These are phyloP conservation scores for Champsocephalus gunnari DNA, from an alignment of 2,797 vertebrate genomes.

Conservation along the genomic window DNA sequence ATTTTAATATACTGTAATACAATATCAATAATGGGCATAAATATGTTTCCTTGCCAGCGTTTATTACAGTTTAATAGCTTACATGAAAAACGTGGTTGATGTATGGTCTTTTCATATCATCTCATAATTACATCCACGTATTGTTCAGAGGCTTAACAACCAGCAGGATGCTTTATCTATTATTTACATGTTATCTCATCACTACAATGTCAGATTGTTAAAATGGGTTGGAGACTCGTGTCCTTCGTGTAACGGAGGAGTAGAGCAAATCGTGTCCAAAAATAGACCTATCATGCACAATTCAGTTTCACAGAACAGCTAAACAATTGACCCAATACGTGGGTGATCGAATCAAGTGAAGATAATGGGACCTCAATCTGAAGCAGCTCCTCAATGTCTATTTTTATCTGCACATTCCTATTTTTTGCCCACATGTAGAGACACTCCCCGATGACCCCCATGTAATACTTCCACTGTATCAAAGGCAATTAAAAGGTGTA, in stretches of 20 bases:
- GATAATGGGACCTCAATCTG: constrained; percentile 53
- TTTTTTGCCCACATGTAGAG: constrained; percentile 49
- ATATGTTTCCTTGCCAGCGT: constrained; percentile 32
- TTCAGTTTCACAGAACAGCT: constrained; percentile 53
- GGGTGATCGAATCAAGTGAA: constrained; percentile 59
- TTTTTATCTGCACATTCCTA: constrained; percentile 46
- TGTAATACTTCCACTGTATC: constrained; percentile 74
- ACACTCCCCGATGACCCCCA: constrained; percentile 36
- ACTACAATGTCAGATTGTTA: constrained; percentile 30
- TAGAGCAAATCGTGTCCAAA: constrained; percentile 24
- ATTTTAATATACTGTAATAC: constrained; percentile 47
- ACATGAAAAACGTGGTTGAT: constrained; percentile 4
- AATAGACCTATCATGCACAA: constrained; percentile 39
- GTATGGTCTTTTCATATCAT: constrained; percentile 22
- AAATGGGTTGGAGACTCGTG: constrained; percentile 19
- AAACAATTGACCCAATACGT: constrained; percentile 43
- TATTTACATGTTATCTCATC: constrained; percentile 21
- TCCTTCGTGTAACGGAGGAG: constrained; percentile 18
- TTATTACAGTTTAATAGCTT: constrained; percentile 11
- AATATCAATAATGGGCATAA: background rate
- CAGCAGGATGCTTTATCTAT: background rate
- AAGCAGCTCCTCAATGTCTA: constrained; percentile 45
- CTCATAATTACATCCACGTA: background rate
- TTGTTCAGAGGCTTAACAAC: constrained; percentile 5
- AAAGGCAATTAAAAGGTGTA: constrained; percentile 83